These are phyloP conservation scores for Catocala sponsa DNA, from an alignment of 2,888 invertebrate species.

Conservation along the genomic window DNA sequence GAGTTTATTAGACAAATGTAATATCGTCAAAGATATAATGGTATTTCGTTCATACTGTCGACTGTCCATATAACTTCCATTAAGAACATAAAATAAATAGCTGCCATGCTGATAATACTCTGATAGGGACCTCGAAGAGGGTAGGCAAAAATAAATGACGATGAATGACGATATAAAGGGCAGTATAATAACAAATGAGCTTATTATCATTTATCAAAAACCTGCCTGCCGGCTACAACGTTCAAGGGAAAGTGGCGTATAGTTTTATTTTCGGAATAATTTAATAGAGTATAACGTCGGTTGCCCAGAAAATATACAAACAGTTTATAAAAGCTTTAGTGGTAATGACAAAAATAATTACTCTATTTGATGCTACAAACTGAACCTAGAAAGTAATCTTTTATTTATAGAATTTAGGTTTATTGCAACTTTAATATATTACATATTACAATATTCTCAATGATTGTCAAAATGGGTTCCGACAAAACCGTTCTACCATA, in stretches of 20 bases:
- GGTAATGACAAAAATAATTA: conserved; percentile 1
- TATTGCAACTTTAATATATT: no score
- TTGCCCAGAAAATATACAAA: no score
- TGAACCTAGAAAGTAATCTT: no score
- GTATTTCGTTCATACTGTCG: not conserved
- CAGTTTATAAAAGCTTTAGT: not conserved
- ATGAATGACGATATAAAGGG: conserved; percentile 1
- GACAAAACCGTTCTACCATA: no score
- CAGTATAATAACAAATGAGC: conserved; percentile 4
- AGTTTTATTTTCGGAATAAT: conserved; percentile 1
- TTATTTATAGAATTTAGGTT: no score
- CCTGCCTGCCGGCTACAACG: not conserved
- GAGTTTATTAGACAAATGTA: conserved; percentile 38
- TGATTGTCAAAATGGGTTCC: no score
- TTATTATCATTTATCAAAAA: conserved; percentile 7
- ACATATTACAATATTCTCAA: no score
- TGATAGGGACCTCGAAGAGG: not conserved
- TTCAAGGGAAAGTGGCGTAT: not conserved
- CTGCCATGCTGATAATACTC: not conserved
- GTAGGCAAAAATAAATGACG: not conserved
- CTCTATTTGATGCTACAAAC: not conserved
- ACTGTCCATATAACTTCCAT: not conserved
- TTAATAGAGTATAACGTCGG: not conserved
- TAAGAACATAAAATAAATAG: not conserved
- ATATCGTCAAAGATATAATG: conserved; percentile 26